Evolutionary conservation across 2,113 vertebrate species (phyloP), one percentile per base, ranked within the genome.

Genomic region (Sander lucioperca): DNA sequence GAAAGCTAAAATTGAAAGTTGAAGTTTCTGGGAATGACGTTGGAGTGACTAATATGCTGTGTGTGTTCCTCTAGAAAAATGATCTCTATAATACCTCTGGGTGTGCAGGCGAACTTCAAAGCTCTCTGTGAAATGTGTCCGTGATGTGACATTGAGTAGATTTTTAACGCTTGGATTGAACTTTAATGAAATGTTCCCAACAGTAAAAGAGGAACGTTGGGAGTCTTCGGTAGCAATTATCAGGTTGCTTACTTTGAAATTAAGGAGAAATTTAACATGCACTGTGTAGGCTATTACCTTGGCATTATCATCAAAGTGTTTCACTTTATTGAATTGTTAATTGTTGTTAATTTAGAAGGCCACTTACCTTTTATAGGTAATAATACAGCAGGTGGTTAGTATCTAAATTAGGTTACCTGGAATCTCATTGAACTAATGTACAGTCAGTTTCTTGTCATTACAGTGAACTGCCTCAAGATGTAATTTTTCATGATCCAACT

Each of bases 31-130:
- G 6, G 33, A 5, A 61, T 23, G 27, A 59, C 9, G 6, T 45
- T 19, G 18, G 33, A 61, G 43, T 5, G 45, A 51, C 6, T 21
- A 3, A 1, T 57, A 23, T 10, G 3, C 30, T 47, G 23, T 48
- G 65, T 48, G 65, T 58, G 16, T 47, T 48, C n/a, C 5, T 47
- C 23, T 11, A 50, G 14, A 39, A 45, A 71, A 67, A 58, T 76
- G 0, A 64, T 25, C 33, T 51, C 13, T 77, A 18, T 30, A 51
- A 30, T 14, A 56, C 63, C 58, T 77, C 48, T 0, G 21, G 53
- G 36, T 61, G 51, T 36, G 67, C 16, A 30, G 56, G 23, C 1
- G 0, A 59, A 81, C 33, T 71, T 86, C 79, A 83, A 85, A 83
- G 69, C 69, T 65, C 56, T 45, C 56, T 77, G 53, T 77, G 57